These are phyloP conservation scores for Sitophilus oryzae DNA, from an alignment of 1,140 invertebrate species.

Conservation along the genomic window DNA sequence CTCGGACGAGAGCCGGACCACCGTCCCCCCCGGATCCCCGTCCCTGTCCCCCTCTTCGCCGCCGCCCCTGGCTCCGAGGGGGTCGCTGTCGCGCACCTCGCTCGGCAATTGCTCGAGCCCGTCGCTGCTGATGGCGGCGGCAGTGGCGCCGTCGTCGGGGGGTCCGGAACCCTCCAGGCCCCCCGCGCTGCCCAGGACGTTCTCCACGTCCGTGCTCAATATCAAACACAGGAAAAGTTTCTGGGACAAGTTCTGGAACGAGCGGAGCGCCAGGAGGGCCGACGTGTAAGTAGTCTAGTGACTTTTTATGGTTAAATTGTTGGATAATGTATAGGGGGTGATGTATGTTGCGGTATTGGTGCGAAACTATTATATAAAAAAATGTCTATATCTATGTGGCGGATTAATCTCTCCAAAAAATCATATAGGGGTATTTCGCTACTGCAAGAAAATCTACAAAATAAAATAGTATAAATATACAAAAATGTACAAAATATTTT, in stretches of 20 bases:
- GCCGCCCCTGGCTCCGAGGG: slow-evolving; percentile 34
- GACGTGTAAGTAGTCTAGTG: slow-evolving; percentile 14
- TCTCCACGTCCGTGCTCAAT: slow-evolving; percentile 70
- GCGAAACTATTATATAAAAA: too few species aligned
- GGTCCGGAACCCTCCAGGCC: slow-evolving; percentile 32
- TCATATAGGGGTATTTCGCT: too few species aligned
- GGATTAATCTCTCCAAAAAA: too few species aligned
- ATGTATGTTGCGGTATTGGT: too few species aligned
- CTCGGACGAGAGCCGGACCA: slow-evolving; percentile 19
- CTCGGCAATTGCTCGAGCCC: slow-evolving; percentile 45
- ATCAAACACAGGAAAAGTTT: slow-evolving; percentile 64
- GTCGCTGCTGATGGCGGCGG: slow-evolving; percentile 51
- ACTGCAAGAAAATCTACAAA: too few species aligned
- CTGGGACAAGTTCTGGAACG: slow-evolving; percentile 77
- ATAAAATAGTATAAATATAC: too few species aligned
- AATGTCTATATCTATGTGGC: too few species aligned
- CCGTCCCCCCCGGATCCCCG: slow-evolving; percentile 27
- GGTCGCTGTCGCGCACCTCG: slow-evolving; percentile 39
- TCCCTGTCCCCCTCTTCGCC: slow-evolving; percentile 33
- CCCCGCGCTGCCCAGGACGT: slow-evolving; percentile 61
- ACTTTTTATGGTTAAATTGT: not conserved
- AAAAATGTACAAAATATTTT: too few species aligned
- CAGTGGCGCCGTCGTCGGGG: slow-evolving; percentile 42
- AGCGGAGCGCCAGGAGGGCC: slow-evolving; percentile 50
- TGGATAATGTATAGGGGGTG: too few species aligned